Conservation (phyloP, 1,140 invertebrate species). For the Linepithema humile region DNA sequence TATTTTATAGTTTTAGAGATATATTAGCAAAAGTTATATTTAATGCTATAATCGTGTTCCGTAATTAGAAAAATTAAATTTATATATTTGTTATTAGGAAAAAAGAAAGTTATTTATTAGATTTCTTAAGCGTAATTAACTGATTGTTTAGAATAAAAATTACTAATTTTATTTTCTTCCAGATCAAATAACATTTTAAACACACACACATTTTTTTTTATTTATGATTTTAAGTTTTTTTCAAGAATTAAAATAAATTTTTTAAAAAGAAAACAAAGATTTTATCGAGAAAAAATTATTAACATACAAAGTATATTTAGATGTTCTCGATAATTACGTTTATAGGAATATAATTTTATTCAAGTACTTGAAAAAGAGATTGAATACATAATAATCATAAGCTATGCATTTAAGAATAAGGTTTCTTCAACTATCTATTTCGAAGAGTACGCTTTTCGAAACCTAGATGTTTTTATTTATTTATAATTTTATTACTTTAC, state of each 20-base stretch:
- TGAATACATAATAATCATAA: constrained; percentile 38
- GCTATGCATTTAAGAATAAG: constrained; percentile 42
- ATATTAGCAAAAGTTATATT: no score
- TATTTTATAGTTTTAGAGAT: no score
- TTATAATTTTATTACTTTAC: constrained; percentile 39
- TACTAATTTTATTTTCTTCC: neutral
- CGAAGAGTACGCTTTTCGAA: constrained; percentile 42
- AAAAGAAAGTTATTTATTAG: neutral
- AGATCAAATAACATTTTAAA: neutral
- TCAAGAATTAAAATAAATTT: neutral
- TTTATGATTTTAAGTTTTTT: neutral
- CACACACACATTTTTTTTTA: neutral
- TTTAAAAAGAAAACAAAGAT: constrained; percentile 12
- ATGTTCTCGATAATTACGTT: constrained; percentile 41
- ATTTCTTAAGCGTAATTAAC: constrained; percentile 5
- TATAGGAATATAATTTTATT: constrained; percentile 55
- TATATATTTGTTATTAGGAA: no score
- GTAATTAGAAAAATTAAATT: no score
- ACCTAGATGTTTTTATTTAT: constrained; percentile 40
- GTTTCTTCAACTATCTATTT: constrained; percentile 40
- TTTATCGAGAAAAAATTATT: constrained; percentile 20
- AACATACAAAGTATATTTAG: constrained; percentile 49
- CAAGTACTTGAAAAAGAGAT: constrained; percentile 48
- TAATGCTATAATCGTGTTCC: no score
- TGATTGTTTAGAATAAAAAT: neutral